These are phyloP conservation scores for Fundulus diaphanus DNA, from an alignment of 2,797 vertebrate genomes.

Conservation along the genomic window DNA sequence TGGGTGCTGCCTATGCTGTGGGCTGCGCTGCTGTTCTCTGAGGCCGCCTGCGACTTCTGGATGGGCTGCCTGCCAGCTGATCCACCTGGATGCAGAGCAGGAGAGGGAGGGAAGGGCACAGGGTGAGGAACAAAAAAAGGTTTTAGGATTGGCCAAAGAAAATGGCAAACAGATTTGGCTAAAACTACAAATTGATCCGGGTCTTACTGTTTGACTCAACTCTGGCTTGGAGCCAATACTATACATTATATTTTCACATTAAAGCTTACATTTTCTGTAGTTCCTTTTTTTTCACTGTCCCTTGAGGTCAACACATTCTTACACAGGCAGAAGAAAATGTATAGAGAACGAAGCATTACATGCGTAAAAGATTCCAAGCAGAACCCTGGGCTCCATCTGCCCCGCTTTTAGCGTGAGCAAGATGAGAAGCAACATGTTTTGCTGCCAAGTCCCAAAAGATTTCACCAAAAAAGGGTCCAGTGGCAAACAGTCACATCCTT, in stretches of 20 bases:
- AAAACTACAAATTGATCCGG: constrained; percentile 20
- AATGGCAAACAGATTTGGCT: constrained; percentile 13
- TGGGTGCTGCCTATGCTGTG: constrained; percentile 97
- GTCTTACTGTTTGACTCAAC: not conserved
- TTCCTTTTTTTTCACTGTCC: not conserved
- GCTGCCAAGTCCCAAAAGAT: not conserved
- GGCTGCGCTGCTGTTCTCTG: constrained; percentile 94
- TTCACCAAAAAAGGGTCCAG: constrained; percentile 12
- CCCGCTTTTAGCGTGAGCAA: not conserved
- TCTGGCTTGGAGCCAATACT: too few species aligned
- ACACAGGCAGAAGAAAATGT: not conserved
- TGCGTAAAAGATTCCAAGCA: not conserved
- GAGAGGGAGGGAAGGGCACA: constrained; percentile 2
- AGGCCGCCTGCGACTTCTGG: constrained; percentile 85
- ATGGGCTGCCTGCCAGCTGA: constrained; percentile 82
- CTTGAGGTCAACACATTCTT: not conserved
- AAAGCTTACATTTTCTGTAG: not conserved
- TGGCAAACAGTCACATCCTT: constrained; percentile 30
- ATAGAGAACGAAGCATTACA: constrained; percentile 4
- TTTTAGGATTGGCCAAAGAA: constrained; percentile 15
- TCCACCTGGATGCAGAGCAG: constrained; percentile 79
- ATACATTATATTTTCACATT: not conserved
- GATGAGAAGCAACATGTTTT: constrained; percentile 27
- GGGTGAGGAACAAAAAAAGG: constrained; percentile 12
- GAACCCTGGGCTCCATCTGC: constrained; percentile 10